These are phyloP conservation scores for Anticlea derivata DNA, from an alignment of 2,888 invertebrate genomes.

Conservation along the genomic window DNA sequence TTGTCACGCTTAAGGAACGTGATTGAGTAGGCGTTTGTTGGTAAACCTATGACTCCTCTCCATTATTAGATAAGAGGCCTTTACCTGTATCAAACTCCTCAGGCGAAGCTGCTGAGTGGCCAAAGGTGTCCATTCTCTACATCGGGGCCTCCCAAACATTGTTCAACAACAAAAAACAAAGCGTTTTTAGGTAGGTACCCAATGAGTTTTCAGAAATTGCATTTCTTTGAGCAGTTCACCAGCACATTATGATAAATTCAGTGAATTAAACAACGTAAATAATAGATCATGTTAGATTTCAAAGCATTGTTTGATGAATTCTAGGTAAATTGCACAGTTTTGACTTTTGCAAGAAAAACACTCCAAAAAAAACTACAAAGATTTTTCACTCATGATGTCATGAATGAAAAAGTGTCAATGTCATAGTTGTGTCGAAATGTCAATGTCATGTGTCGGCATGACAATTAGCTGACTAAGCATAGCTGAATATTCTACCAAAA, in stretches of 20 bases:
- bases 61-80: not conserved
- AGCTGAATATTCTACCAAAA: too few relatives aligned
- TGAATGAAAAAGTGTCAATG: too few relatives aligned
- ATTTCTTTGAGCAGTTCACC: not conserved
- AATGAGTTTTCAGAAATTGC: not conserved
- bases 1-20: not conserved
- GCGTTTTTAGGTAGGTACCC: slow-evolving; percentile 14
- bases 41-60: slow-evolving; percentile 40
- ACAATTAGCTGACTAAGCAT: too few relatives aligned
- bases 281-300: too few relatives aligned
- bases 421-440: too few relatives aligned
- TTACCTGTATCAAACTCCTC: slow-evolving; percentile 90
- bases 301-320: too few relatives aligned
- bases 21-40: slow-evolving; percentile 63
- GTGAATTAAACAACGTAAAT: too few relatives aligned
- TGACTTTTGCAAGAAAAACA: too few relatives aligned
- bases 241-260: not conserved
- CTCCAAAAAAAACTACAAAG: too few relatives aligned
- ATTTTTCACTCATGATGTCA: too few relatives aligned
- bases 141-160: slow-evolving; percentile 86
- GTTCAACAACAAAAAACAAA: slow-evolving; percentile 43
- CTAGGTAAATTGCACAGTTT: too few relatives aligned
- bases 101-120: slow-evolving; percentile 93
- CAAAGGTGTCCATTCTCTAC: slow-evolving; percentile 91
- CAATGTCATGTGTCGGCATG: too few relatives aligned